phyloP scores from a whole-genome alignment of 1,140 invertebrate genomes.

The Cherax destructor region DNA sequence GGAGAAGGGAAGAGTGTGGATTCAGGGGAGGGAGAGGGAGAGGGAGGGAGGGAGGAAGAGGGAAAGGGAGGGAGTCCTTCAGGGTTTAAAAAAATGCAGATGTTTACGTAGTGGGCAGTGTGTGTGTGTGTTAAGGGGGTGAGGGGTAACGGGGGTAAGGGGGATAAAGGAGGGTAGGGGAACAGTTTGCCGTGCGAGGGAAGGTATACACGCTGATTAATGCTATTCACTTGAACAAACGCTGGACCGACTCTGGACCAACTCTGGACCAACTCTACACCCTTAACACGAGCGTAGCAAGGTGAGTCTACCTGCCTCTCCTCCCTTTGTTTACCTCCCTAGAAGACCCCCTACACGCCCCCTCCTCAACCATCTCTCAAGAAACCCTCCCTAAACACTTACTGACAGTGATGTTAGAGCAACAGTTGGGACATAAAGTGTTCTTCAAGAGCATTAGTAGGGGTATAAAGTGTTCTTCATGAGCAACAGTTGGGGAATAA shows the following conservation, averaged over 20 bases:
- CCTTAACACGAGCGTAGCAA: neutral
- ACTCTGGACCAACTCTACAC: no score
- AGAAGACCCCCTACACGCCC: neutral
- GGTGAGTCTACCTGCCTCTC: no score
- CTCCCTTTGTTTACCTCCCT: slow-evolving; percentile 39
- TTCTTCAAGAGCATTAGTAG: neutral
- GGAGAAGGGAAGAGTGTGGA: neutral
- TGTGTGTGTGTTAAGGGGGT: neutral
- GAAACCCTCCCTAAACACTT: neutral
- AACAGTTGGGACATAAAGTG: no score
- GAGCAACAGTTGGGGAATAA: no score
- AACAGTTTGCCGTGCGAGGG: neutral
- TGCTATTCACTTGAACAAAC: slow-evolving; percentile 37
- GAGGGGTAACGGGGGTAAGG: neutral
- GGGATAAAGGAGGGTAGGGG: neutral
- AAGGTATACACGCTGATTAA: slow-evolving; percentile 12
- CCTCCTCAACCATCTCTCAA: neutral
- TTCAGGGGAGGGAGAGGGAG: neutral
- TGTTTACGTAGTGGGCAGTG: neutral
- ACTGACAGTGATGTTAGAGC: no score
- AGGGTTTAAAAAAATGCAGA: neutral
- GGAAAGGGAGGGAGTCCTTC: neutral
- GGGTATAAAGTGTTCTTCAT: neutral
- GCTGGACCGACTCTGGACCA: neutral
- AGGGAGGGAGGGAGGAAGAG: no score